phyloP scores from a whole-genome alignment of 2,797 vertebrate genomes.

The Onychomys leucogaster region DNA sequence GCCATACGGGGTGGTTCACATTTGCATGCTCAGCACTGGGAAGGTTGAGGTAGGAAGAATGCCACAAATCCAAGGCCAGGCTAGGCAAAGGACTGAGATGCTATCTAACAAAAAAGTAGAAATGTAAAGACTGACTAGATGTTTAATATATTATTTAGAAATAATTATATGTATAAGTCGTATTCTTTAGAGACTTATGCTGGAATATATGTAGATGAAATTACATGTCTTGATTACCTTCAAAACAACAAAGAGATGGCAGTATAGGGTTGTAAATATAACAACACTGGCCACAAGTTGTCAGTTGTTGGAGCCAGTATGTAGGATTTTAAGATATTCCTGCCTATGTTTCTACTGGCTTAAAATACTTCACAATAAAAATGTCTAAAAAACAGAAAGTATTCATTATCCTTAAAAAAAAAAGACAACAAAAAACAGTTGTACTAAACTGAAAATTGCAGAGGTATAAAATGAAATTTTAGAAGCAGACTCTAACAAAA shows the following conservation, averaged over 20 bases:
- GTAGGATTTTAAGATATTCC: neutral
- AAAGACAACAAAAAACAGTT: neutral
- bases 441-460: conserved; percentile 22
- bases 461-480: conserved; percentile 50
- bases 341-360: neutral
- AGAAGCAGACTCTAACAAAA: neutral
- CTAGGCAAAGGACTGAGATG: neutral
- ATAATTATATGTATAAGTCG: neutral
- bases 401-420: conserved; percentile 3
- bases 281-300: neutral
- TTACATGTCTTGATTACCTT: neutral
- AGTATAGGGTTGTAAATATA: neutral
- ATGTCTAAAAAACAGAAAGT: neutral
- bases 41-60: neutral
- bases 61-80: neutral
- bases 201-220: neutral
- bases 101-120: neutral
- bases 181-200: neutral
- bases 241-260: neutral
- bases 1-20: neutral
- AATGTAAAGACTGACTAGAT: neutral
- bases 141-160: neutral
- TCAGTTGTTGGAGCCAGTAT: neutral
- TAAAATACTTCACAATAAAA: neutral
- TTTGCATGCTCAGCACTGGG: neutral